Conservation (phyloP, 2,113 vertebrate genomes). For the Mohoua ochrocephala region DNA sequence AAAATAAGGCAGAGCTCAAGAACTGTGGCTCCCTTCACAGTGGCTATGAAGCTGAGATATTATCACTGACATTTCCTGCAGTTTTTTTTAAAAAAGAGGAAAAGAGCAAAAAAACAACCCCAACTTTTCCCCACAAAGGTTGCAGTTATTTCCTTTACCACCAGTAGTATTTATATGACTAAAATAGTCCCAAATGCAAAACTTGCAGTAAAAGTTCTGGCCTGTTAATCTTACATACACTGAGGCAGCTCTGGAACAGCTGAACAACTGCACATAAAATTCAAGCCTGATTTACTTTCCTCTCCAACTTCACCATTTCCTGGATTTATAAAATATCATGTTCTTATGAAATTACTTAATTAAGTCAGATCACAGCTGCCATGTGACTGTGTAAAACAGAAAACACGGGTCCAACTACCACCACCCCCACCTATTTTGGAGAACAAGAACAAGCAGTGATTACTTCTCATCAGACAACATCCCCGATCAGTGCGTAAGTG, state of each 20-base stretch:
- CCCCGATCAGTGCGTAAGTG: neutral
- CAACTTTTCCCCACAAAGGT: neutral
- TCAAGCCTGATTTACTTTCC: neutral
- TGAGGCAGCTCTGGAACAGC: neutral
- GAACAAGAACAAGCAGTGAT: neutral
- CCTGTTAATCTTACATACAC: neutral
- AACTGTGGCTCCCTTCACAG: neutral
- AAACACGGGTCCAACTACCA: rapidly evolving
- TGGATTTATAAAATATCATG: neutral
- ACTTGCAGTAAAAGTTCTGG: neutral
- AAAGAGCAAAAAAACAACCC: rapidly evolving
- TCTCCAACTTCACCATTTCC: neutral
- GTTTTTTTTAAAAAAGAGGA: rapidly evolving
- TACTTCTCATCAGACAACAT: neutral
- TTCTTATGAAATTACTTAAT: neutral
- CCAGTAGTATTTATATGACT: neutral
- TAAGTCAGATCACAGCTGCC: neutral
- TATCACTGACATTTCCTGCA: neutral
- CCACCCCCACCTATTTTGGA: neutral
- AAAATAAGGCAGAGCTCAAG: neutral
- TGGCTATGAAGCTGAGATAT: neutral
- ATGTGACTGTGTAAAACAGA: neutral
- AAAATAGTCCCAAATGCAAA: slow-evolving; percentile 6
- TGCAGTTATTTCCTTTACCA: neutral
- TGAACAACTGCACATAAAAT: neutral